These are phyloP conservation scores for Nansenia antarctica DNA, from an alignment of 2,113 vertebrate genomes.

Conservation along the genomic window DNA sequence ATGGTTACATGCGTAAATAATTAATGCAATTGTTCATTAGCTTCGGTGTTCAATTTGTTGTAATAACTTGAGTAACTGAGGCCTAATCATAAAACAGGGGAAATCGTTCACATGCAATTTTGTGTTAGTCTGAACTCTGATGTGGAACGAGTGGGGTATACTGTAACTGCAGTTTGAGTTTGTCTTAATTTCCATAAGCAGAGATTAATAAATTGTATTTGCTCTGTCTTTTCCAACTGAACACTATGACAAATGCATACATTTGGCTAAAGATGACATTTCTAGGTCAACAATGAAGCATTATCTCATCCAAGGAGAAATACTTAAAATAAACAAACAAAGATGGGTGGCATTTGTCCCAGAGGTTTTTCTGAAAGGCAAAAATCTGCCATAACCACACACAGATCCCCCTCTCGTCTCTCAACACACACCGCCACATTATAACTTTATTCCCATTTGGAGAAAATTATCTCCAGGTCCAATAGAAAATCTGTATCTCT, in stretches of 20 bases:
- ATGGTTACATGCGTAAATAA: slow-evolving; percentile 28
- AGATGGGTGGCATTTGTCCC: slow-evolving; percentile 22
- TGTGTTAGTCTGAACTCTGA: slow-evolving; percentile 43
- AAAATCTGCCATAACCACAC: slow-evolving; percentile 14
- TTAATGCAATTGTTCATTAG: slow-evolving; percentile 29
- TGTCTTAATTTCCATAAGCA: slow-evolving; percentile 39
- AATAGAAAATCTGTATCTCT: slow-evolving; percentile 51
- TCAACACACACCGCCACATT: slow-evolving; percentile 36
- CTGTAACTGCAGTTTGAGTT: slow-evolving; percentile 5
- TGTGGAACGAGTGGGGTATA: slow-evolving; percentile 28
- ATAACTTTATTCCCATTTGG: slow-evolving; percentile 33
- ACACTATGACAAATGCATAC: slow-evolving; percentile 54
- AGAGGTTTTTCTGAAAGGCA: slow-evolving; percentile 29
- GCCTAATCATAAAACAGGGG: slow-evolving; percentile 11
- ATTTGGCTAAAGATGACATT: slow-evolving; percentile 49
- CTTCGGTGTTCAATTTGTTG: slow-evolving; percentile 26
- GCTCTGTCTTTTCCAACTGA: slow-evolving; percentile 29
- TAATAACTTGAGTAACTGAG: slow-evolving; percentile 26
- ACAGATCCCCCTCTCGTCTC: slow-evolving; percentile 5
- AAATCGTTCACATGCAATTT: slow-evolving; percentile 16
- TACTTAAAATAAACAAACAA: slow-evolving; percentile 8
- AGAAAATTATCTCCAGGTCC: slow-evolving; percentile 57
- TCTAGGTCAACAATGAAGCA: slow-evolving; percentile 53
- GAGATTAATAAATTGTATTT: slow-evolving; percentile 58
- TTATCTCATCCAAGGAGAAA: slow-evolving; percentile 39